phyloP scores from a whole-genome alignment of 2,113 vertebrate genomes.

The Takifugu flavidus region DNA sequence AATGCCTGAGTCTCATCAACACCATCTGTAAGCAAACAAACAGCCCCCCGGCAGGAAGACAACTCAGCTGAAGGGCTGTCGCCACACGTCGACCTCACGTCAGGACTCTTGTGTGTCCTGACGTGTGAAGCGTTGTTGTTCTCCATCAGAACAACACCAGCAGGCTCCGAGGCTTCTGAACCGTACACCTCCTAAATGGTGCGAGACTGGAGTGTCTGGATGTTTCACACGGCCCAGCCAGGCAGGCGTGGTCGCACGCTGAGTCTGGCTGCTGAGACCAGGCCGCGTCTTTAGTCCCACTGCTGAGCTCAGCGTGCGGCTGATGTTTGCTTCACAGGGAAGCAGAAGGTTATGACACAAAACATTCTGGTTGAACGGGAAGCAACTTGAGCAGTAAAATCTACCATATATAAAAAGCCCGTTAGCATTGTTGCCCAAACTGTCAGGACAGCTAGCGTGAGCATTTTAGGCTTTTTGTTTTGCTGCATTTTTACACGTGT shows the following conservation, averaged over 20 bases:
- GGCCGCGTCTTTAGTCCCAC: conserved; percentile 7
- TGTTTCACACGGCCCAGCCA: conserved; percentile 2
- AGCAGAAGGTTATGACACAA: conserved; percentile 30
- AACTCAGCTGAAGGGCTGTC: conserved; percentile 11
- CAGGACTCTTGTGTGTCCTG: too few species aligned
- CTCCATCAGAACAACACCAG: neutral
- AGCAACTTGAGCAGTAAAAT: too few species aligned
- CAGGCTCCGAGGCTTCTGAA: neutral
- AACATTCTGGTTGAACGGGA: neutral
- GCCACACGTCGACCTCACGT: neutral
- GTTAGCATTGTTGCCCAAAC: too few species aligned
- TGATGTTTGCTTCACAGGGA: conserved; percentile 33
- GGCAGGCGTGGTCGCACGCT: conserved; percentile 5
- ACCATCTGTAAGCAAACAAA: conserved; percentile 1
- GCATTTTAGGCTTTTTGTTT: too few species aligned
- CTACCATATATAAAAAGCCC: too few species aligned
- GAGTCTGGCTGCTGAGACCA: too few species aligned
- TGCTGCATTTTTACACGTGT: too few species aligned
- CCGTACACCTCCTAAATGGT: neutral
- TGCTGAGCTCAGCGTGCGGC: conserved; percentile 43
- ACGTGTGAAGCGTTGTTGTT: conserved; percentile 1
- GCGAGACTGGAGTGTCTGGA: conserved; percentile 43
- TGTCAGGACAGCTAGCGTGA: too few species aligned
- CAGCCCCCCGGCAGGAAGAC: conserved; percentile 13
- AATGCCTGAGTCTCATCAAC: conserved; percentile 13